Evolutionary conservation across 2,888 invertebrate species (phyloP).

Genomic region (Torymus texanus): DNA sequence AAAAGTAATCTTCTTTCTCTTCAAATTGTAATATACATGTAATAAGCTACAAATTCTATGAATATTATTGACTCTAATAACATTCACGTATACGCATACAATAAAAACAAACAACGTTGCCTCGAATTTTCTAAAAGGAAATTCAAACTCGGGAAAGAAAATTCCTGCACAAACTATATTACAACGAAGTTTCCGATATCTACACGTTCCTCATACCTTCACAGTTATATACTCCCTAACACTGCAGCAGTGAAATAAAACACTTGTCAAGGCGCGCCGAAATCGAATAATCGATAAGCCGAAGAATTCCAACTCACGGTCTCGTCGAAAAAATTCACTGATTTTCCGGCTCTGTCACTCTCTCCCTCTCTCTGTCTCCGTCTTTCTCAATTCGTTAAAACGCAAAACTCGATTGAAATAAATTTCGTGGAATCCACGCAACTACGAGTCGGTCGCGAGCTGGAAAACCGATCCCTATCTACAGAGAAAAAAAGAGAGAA

Average conservation of each 20-base stretch:
- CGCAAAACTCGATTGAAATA: conserved; percentile 24
- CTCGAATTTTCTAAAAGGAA: no score
- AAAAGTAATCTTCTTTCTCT: no score
- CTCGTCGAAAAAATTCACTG: conserved; percentile 44
- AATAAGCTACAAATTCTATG: no score
- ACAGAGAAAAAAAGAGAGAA: not conserved
- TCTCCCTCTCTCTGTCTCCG: no score
- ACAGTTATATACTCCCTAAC: not conserved
- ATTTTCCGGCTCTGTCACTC: conserved; percentile 16
- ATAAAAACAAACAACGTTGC: no score
- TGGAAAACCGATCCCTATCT: not conserved
- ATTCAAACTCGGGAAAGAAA: no score
- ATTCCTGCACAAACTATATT: no score
- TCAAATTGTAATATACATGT: no score
- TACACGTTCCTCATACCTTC: no score
- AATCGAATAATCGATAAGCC: conserved; percentile 44
- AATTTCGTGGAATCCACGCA: conserved; percentile 22
- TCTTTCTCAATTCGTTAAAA: conserved; percentile 22
- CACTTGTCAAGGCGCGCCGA: conserved; percentile 11
- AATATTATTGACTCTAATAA: no score
- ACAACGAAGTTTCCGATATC: no score
- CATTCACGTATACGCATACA: no score
- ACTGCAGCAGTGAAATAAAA: conserved; percentile 13
- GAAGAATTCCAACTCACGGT: conserved; percentile 7
- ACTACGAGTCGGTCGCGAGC: not conserved